Base-by-base conservation (phyloP, 1,140 invertebrate species). In the Atta colombica region DNA sequence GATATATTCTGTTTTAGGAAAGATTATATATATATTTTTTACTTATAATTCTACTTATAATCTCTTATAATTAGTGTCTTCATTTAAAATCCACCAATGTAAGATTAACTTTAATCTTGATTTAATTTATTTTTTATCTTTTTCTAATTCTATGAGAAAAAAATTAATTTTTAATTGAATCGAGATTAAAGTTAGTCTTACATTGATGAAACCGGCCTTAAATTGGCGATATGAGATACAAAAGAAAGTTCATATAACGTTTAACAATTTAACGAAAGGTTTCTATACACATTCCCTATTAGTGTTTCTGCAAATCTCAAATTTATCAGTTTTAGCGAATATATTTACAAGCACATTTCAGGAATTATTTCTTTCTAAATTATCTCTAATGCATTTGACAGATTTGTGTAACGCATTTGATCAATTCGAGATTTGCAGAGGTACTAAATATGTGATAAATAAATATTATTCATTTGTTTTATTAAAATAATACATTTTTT, bases 11-110 rank as follows among this genome's bases (percentile, higher is more conserved):
- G 8, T 39, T 31, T 4, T 77, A 49, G 14, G 12, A 77, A 31
- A 77, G 53, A 77, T 77, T 7, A n/a, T 58, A 65, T 35, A 49
- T 61, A 21, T 61, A 31, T 65, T 31, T 49, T 61, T 78, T 31
- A 25, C 25, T 25, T 25, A 25, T 65, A 10, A 6, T 25, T 65
- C 16, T n/a, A 6, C 25, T 63, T 18, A 5, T 49, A 16, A 21
- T 77, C 18, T 39, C 45, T 21, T 45, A 45, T 0, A 45, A 45
- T 45, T 21, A 77, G 39, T 77, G 5, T 35, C 35, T 0, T 65
- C 39, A 1, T 18, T 51, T 16, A 51, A 45, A 10, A 10, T 45
- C 39, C 10, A 45, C 39, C 39, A 45, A 10, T 45, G 39, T 10
- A 45, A 45, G 8, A 45, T 45, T 45, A 45, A 45, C 39, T 45